Evolutionary conservation across 2,113 vertebrate species (phyloP).

Genomic region (Oenanthe melanoleuca): DNA sequence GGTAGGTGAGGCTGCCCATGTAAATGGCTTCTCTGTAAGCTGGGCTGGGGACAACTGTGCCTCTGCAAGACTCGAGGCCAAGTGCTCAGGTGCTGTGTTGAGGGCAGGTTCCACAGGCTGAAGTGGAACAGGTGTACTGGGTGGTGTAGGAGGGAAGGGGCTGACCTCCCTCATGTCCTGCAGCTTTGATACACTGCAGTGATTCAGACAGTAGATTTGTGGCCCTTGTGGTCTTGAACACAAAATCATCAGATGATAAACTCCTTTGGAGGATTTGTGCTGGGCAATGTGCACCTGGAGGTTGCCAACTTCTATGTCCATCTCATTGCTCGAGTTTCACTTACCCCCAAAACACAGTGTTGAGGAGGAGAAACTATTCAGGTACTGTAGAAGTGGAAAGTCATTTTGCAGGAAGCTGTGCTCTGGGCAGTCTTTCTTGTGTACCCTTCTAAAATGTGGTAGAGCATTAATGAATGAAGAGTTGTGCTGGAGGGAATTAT

Average conservation of each 20-base stretch:
- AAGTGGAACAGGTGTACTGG: background rate
- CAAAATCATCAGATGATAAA: background rate
- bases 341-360: background rate
- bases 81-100: background rate
- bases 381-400: background rate
- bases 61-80: background rate
- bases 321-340: background rate
- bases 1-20: background rate
- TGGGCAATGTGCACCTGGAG: background rate
- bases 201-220: background rate
- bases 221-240: background rate
- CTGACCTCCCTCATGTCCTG: background rate
- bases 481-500: background rate
- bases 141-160: background rate
- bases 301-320: fast-evolving
- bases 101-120: background rate
- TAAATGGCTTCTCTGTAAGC: background rate
- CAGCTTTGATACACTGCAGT: background rate
- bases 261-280: background rate
- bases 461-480: background rate
- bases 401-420: background rate
- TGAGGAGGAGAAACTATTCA: background rate
- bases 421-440: background rate
- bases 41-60: background rate
- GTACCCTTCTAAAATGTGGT: background rate